These are phyloP conservation scores for Thaleichthys pacificus DNA, from an alignment of 2,797 vertebrate species.

Conservation along the genomic window DNA sequence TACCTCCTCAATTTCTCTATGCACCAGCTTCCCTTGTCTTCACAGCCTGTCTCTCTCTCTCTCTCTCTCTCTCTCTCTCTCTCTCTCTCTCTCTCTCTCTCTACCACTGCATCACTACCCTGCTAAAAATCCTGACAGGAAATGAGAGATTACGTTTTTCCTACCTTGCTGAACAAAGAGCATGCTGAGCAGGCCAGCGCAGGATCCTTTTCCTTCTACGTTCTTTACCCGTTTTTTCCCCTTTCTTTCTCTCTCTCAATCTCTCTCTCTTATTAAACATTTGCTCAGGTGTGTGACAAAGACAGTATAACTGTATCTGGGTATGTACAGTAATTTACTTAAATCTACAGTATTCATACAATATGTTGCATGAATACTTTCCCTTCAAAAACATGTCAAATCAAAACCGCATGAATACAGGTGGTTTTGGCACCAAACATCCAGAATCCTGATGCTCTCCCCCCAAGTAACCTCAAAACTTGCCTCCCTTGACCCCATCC, in stretches of 20 bases:
- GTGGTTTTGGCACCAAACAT: no score
- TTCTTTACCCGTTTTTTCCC: slow-evolving; percentile 10
- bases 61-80: slow-evolving; percentile 26
- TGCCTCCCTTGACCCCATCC: slow-evolving; percentile 42
- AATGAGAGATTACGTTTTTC: slow-evolving; percentile 96
- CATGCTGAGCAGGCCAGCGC: slow-evolving; percentile 82
- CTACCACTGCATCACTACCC: slow-evolving; percentile 47
- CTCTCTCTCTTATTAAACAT: background rate
- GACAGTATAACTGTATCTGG: no score
- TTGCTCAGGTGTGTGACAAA: no score
- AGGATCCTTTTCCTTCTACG: slow-evolving; percentile 65
- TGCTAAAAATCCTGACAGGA: slow-evolving; percentile 97
- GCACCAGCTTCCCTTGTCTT: no score
- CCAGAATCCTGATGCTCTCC: slow-evolving; percentile 19
- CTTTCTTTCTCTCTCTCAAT: slow-evolving; percentile 33
- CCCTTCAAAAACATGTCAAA: no score
- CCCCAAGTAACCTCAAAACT: slow-evolving; percentile 57
- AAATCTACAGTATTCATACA: no score
- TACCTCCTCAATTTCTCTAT: no score
- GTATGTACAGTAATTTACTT: no score
- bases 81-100: slow-evolving; percentile 12
- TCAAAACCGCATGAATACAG: no score
- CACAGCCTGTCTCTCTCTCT: slow-evolving; percentile 33
- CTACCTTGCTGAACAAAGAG: slow-evolving; percentile 96
- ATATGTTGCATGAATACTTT: no score